Evolutionary conservation across 2,113 vertebrate species (phyloP).

Genomic region (Hepsetus odoe): DNA sequence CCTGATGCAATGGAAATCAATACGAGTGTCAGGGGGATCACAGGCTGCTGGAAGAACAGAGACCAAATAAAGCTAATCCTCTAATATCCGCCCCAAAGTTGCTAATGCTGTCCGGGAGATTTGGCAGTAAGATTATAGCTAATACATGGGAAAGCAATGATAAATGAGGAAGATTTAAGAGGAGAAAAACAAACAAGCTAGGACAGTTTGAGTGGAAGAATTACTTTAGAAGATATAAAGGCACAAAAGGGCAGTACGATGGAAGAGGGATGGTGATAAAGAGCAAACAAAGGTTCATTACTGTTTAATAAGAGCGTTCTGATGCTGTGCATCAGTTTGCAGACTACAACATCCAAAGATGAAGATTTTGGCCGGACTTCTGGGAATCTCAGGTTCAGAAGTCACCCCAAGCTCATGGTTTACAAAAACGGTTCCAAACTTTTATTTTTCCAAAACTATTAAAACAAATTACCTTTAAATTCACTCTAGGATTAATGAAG

Average conservation of each 20-base stretch:
- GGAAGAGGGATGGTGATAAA: neutral
- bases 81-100: slow-evolving; percentile 26
- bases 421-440: too few relatives aligned
- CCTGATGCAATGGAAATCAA: slow-evolving; percentile 53
- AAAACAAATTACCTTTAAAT: too few relatives aligned
- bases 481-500: too few relatives aligned
- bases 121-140: slow-evolving; percentile 30
- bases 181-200: neutral
- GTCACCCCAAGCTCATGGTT: too few relatives aligned
- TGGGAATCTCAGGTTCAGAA: too few relatives aligned
- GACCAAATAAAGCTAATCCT: slow-evolving; percentile 48
- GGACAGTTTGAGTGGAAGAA: slow-evolving; percentile 1
- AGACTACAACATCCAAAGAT: neutral
- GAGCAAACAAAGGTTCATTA: neutral
- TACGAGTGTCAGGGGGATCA: slow-evolving; percentile 44
- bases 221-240: slow-evolving; percentile 19
- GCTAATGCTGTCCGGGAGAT: slow-evolving; percentile 47
- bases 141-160: slow-evolving; percentile 31
- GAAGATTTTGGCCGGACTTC: too few relatives aligned
- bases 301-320: neutral
- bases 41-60: neutral
- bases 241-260: neutral
- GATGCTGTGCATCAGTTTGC: neutral
- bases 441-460: too few relatives aligned
- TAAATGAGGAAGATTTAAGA: slow-evolving; percentile 38